Conservation (phyloP, 2,888 invertebrate genomes). For the Rugalucina vietnamica region DNA sequence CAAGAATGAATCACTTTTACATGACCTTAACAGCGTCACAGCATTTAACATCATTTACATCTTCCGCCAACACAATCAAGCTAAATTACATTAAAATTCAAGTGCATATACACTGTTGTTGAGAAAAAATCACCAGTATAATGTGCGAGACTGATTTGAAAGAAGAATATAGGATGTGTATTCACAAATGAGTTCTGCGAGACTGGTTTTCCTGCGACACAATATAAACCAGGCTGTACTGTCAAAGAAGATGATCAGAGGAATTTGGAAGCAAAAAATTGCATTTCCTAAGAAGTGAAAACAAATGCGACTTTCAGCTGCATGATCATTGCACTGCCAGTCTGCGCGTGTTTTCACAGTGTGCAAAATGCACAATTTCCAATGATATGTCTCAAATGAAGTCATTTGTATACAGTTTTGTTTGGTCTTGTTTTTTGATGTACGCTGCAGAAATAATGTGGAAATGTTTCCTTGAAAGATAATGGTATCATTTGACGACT, state of each 20-base stretch:
- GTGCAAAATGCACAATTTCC: too few relatives aligned
- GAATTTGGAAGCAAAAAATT: too few relatives aligned
- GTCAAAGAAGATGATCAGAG: too few relatives aligned
- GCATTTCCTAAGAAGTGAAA: too few relatives aligned
- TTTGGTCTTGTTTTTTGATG: slow-evolving; percentile 6
- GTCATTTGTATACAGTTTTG: slow-evolving; percentile 15
- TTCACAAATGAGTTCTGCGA: too few relatives aligned
- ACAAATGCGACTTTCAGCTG: too few relatives aligned
- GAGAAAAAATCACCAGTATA: not conserved
- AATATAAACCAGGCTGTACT: too few relatives aligned
- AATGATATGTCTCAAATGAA: slow-evolving; percentile 1
- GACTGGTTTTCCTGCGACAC: too few relatives aligned
- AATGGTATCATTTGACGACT: slow-evolving; percentile 46
- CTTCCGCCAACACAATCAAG: not conserved
- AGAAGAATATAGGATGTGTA: not conserved
- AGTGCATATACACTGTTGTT: not conserved
- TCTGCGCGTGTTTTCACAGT: too few relatives aligned
- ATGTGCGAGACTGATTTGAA: not conserved
- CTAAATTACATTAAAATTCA: slow-evolving; percentile 1
- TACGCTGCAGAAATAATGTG: slow-evolving; percentile 32
- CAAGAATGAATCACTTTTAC: not conserved
- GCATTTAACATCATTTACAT: not conserved
- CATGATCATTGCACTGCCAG: too few relatives aligned
- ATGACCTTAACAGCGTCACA: not conserved
- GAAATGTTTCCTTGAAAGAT: slow-evolving; percentile 44